Base-by-base conservation (phyloP, 2,797 vertebrate genomes). In the Simalia tracyae region DNA sequence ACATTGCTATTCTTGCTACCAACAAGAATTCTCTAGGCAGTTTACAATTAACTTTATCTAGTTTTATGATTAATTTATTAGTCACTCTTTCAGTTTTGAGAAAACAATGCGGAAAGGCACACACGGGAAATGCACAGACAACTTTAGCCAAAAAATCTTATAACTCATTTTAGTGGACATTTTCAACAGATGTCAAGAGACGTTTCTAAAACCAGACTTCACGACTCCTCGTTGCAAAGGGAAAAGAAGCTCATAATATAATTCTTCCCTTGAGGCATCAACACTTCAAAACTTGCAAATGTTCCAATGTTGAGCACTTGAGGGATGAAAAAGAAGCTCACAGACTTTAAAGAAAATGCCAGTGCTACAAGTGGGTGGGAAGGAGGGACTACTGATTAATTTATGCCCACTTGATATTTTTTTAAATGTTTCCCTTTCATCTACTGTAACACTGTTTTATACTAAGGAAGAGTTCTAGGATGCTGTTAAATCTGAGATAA, bases 201-300 rank as follows among this genome's bases (percentile, higher is more conserved):
- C 28, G 8, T 59, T 91, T 36, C 50, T 86, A 68, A 81, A 60
- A 17, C 3, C 68, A 89, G 64, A n/a, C 50, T 42, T 17, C 5
- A 4, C 26, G 9, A 85, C 36, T 11, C 8, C 24, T 57, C 15
- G 36, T n/a, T 66, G n/a, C 14, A 50, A 24, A 68, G 7, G 54
- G 46, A 36, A 54, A 54, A 9, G 0, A 57, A 89, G 7, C 36
- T 57, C 42, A 15, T 59, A 7, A 50, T 85, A 11, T n/a, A 36
- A 5, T 92, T 57, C 11, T 6, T 31, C 1, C 11, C 19, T 81
- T 84, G 50, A 28, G 63, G 59, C 60, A 14, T 15, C 28, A 87
- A 86, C 63, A n/a, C 61, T 92, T 66, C 76, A 84, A 57, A 93
- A 26, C 72, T 1, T 76, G 22, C 57, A 93, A 92, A n/a, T 63